Percentiles rank a stretch among this genome's conserved stretches.
Evolutionary conservation across 2,888 invertebrate genomes (phyloP).

Genomic region (Lasius platythorax): DNA sequence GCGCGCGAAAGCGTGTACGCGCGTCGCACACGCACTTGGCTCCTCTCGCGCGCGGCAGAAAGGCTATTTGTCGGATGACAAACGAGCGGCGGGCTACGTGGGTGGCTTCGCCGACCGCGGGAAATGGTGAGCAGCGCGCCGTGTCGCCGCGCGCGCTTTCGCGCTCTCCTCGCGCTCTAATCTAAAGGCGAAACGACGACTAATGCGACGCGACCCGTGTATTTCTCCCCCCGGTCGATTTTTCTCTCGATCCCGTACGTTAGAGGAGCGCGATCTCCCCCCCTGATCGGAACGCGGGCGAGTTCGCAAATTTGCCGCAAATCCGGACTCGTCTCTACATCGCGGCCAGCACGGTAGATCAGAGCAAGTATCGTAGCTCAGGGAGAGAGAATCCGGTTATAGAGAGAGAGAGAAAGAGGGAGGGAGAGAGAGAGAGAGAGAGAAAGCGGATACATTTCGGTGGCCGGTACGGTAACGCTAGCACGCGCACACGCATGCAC

Average conservation of each 20-base stretch:
- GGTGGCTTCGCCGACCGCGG: conserved; percentile 85
- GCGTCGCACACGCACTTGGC: conserved; percentile 75
- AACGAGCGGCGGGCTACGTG: conserved; percentile 85
- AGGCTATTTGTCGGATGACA: conserved; percentile 86
- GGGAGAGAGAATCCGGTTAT: conserved; percentile 53
- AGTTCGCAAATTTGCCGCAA: conserved; percentile 56
- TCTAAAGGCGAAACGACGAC: conserved; percentile 18
- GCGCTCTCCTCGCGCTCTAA: conserved; percentile 58
- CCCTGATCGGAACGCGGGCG: background rate
- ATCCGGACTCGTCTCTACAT: conserved; percentile 70
- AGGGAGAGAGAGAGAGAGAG: background rate
- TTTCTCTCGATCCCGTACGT: conserved; percentile 15
- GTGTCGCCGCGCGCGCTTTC: conserved; percentile 82
- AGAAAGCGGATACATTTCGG: conserved; percentile 80
- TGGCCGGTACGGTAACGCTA: conserved; percentile 71
- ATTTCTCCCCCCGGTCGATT: background rate
- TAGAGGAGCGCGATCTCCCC: conserved; percentile 15
- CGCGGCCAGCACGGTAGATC: conserved; percentile 77
- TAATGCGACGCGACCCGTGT: conserved; percentile 13
- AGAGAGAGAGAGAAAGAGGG: conserved; percentile 32
- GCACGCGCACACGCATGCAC: conserved; percentile 48
- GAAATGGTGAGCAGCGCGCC: conserved; percentile 85
- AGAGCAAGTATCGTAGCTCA: conserved; percentile 82
- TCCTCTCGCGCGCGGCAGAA: conserved; percentile 74
- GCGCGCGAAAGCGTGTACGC: conserved; percentile 62